These are phyloP conservation scores for Temnopleurus reevesii DNA, from an alignment of 53 echinoderm and acorn worm species.

Conservation along the genomic window DNA sequence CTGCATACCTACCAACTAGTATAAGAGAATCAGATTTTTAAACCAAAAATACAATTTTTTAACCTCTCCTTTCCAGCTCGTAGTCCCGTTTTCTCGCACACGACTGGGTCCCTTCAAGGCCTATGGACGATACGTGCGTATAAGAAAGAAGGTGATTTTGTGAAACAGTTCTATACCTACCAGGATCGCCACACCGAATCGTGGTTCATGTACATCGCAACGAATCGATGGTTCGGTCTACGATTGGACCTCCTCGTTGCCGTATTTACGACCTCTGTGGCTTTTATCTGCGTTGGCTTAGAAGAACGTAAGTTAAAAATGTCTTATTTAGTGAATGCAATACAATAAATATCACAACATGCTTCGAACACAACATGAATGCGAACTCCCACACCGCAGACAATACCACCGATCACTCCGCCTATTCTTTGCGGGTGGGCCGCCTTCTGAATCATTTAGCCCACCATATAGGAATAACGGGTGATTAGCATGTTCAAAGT, in stretches of 20 bases:
- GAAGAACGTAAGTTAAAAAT: background rate
- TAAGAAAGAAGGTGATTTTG: slow-evolving; percentile 71
- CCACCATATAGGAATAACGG: no score
- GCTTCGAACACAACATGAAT: no score
- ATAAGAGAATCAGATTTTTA: no score
- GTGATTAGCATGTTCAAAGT: no score
- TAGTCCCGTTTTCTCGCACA: slow-evolving; percentile 93
- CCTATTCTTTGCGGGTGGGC: no score
- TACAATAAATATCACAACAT: no score
- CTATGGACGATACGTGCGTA: slow-evolving; percentile 83
- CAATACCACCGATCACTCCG: no score
- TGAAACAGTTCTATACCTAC: slow-evolving; percentile 56
- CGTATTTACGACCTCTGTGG: slow-evolving; percentile 67
- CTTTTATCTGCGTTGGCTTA: slow-evolving; percentile 65
- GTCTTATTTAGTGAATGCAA: no score
- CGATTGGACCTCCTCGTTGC: slow-evolving; percentile 82
- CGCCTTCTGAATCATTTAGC: no score
- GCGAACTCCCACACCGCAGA: no score
- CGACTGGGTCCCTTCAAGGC: slow-evolving; percentile 81
- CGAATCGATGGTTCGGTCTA: slow-evolving; percentile 85
- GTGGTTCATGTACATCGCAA: slow-evolving; percentile 86
- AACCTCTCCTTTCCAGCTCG: slow-evolving; percentile 74
- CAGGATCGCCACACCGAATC: slow-evolving; percentile 86
- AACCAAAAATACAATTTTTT: no score
- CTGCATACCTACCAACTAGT: no score